Evolutionary conservation across 2,113 vertebrate genomes (phyloP).

Genomic region (Kobus ellipsiprymnus): DNA sequence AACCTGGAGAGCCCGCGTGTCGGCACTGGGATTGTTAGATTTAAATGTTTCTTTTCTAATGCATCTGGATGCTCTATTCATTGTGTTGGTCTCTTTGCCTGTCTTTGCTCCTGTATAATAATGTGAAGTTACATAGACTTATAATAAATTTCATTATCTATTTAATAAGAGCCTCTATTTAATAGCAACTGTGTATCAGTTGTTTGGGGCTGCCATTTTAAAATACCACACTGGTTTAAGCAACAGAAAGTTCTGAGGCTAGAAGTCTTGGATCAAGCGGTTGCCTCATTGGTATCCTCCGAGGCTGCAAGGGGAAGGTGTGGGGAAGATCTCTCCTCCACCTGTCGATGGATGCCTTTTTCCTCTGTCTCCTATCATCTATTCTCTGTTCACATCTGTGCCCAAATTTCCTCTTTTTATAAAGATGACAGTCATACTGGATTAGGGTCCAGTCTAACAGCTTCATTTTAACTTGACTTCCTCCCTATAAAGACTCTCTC

Average conservation of each 20-base stretch:
- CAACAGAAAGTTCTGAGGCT: neutral
- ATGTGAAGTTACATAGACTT: neutral
- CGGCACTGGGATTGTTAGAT: too few species aligned
- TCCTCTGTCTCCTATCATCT: neutral
- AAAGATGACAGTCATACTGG: neutral
- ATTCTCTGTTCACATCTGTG: neutral
- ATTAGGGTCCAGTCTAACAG: too few species aligned
- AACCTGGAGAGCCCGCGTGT: too few species aligned
- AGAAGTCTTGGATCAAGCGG: neutral
- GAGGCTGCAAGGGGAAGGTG: rapidly evolving
- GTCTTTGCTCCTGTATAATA: too few species aligned
- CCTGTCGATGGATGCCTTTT: neutral
- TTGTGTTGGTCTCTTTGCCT: neutral
- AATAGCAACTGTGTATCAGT: neutral
- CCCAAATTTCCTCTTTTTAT: neutral
- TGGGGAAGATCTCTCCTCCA: neutral
- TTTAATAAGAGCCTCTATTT: neutral
- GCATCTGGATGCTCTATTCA: neutral
- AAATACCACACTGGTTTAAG: neutral
- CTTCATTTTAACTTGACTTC: neutral
- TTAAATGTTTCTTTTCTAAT: neutral
- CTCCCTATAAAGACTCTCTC: neutral
- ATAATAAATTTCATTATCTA: neutral
- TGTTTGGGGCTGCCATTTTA: neutral
- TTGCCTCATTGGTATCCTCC: rapidly evolving